These are phyloP conservation scores for Hydrozoanthus tunicans DNA, from an alignment of 64 coral and sea anemone species.

Conservation along the genomic window DNA sequence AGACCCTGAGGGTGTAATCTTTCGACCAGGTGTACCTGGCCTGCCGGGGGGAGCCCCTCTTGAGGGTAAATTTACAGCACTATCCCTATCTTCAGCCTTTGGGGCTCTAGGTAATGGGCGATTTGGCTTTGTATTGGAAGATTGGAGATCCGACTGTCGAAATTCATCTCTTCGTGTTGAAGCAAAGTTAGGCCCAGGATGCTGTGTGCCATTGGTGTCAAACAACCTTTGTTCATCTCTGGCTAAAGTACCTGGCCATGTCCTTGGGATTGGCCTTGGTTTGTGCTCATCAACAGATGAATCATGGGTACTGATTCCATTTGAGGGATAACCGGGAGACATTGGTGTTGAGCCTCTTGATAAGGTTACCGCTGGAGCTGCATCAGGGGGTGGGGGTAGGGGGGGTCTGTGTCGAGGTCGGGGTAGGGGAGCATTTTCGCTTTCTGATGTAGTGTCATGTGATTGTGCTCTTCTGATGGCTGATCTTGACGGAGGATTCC, in stretches of 20 bases:
- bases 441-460: slow-evolving; percentile 20
- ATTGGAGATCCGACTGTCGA: neutral
- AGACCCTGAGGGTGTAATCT: slow-evolving; percentile 1
- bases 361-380: neutral
- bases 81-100: neutral
- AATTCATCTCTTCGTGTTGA: slow-evolving; percentile 13
- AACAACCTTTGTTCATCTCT: neutral
- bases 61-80: neutral
- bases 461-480: slow-evolving; percentile 42
- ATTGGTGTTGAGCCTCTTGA: slow-evolving; percentile 21
- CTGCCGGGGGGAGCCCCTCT: neutral
- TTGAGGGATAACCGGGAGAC: slow-evolving; percentile 41
- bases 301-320: slow-evolving; percentile 30
- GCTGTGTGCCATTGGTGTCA: slow-evolving; percentile 23
- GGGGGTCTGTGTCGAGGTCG: slow-evolving; percentile 86
- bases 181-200: slow-evolving; percentile 8
- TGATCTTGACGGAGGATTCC: slow-evolving; percentile 22
- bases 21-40: neutral
- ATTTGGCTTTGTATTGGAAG: neutral
- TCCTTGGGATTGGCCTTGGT: slow-evolving; percentile 55
- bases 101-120: slow-evolving; percentile 43
- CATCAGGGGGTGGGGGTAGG: slow-evolving; percentile 67
- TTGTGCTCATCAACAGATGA: slow-evolving; percentile 38
- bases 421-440: slow-evolving; percentile 63
- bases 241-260: neutral